phyloP scores from a whole-genome alignment of 2,113 vertebrate genomes.

The Ancistrus triradiatus region DNA sequence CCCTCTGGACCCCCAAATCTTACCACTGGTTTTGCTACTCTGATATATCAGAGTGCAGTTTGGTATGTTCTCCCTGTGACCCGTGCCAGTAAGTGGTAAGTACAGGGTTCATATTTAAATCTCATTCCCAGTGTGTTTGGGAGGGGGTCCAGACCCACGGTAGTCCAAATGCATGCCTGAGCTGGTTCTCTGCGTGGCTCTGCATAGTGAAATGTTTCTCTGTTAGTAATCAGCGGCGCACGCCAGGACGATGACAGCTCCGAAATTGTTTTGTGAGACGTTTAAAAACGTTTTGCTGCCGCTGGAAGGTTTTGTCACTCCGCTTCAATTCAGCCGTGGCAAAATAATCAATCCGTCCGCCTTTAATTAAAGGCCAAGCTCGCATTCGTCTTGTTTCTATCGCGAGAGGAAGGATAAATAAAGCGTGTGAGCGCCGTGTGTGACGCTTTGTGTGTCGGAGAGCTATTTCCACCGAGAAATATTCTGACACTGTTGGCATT shows the following conservation, averaged over 20 bases:
- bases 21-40: no score
- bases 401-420: conserved; percentile 7
- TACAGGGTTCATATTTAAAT: no score
- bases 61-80: no score
- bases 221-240: conserved; percentile 25
- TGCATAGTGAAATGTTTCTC: no score
- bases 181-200: no score
- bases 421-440: conserved; percentile 40
- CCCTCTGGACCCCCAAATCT: no score
- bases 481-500: conserved; percentile 74
- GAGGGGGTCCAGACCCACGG: no score
- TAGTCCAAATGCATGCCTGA: no score
- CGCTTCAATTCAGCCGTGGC: conserved; percentile 49
- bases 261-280: conserved; percentile 46
- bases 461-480: conserved; percentile 57
- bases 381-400: conserved; percentile 55
- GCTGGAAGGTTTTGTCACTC: conserved; percentile 45
- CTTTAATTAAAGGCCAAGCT: conserved; percentile 74
- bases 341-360: conserved; percentile 59
- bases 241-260: conserved; percentile 33
- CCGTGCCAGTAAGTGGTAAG: no score
- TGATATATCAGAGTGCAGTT: no score
- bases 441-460: conserved; percentile 51
- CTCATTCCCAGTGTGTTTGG: no score
- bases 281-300: conserved; percentile 47